These are phyloP conservation scores for Sminthurinus aureus DNA, from an alignment of 2,888 invertebrate species.

Conservation along the genomic window DNA sequence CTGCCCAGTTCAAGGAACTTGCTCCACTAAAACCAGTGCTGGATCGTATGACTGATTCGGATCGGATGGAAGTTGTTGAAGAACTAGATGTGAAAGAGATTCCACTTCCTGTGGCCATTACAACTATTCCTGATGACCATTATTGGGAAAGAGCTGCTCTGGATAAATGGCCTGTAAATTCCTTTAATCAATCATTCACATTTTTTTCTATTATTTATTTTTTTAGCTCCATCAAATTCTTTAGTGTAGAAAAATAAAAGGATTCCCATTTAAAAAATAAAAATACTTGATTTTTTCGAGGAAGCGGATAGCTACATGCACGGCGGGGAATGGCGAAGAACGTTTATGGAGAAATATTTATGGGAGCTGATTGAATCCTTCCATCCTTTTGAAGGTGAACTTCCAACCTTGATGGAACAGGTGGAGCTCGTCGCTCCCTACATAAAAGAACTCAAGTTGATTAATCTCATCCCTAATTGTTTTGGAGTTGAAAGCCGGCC, in stretches of 20 bases:
- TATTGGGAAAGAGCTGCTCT: conserved; percentile 55
- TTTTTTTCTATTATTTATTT: no score
- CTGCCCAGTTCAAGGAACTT: conserved; percentile 49
- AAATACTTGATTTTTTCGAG: not conserved
- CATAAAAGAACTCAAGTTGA: conserved; percentile 49
- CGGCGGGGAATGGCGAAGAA: conserved; percentile 48
- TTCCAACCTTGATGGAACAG: conserved; percentile 45
- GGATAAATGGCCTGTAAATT: conserved; percentile 54
- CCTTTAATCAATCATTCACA: not conserved
- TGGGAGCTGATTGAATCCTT: conserved; percentile 55
- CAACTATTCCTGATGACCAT: conserved; percentile 56
- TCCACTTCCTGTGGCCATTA: conserved; percentile 53
- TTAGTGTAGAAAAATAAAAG: no score
- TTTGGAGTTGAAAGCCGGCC: conserved; percentile 46
- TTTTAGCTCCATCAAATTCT: no score
- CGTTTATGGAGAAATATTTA: conserved; percentile 54
- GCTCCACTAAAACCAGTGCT: conserved; percentile 37
- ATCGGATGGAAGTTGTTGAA: conserved; percentile 52
- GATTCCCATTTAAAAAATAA: no score
- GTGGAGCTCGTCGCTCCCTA: conserved; percentile 47
- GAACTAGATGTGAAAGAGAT: conserved; percentile 55
- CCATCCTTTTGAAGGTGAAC: conserved; percentile 53
- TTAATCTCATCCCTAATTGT: conserved; percentile 57
- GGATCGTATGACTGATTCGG: conserved; percentile 41
- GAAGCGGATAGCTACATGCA: conserved; percentile 45